Conservation (phyloP, 1,140 invertebrate species). For the Anthonomus grandis region DNA sequence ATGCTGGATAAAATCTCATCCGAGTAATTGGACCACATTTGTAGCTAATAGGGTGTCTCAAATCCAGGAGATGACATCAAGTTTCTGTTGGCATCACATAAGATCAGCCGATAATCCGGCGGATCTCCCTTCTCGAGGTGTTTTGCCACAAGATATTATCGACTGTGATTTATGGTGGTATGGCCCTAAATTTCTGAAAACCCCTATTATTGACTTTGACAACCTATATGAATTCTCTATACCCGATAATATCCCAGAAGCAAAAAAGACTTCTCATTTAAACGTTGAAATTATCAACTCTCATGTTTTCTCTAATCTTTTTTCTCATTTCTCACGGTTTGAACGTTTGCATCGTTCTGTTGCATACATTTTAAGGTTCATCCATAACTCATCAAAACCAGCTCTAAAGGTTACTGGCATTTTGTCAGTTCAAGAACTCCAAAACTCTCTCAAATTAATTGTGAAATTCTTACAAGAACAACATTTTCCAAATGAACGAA, state of each 20-base stretch:
- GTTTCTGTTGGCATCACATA: slow-evolving; percentile 31
- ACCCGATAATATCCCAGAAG: no score
- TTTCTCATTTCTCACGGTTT: background rate
- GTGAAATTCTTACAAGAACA: background rate
- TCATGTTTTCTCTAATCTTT: background rate
- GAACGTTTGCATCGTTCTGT: background rate
- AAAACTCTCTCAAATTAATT: slow-evolving; percentile 1
- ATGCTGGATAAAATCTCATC: slow-evolving; percentile 5
- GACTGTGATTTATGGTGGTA: slow-evolving; percentile 37
- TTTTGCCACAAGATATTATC: slow-evolving; percentile 25
- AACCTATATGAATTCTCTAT: no score
- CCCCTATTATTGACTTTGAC: no score
- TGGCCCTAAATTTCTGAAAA: slow-evolving; percentile 14
- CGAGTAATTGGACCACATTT: slow-evolving; percentile 6
- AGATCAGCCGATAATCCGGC: slow-evolving; percentile 34
- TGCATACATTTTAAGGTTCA: background rate
- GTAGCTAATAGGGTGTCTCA: slow-evolving; percentile 15
- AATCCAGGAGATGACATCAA: slow-evolving; percentile 11
- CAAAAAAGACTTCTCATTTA: no score
- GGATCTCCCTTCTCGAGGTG: slow-evolving; percentile 36
- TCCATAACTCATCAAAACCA: background rate
- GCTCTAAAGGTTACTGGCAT: background rate
- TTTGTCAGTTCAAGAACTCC: slow-evolving; percentile 3
- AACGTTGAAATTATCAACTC: no score
- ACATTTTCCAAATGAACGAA: slow-evolving; percentile 2